phyloP scores from a whole-genome alignment of 92 coral and sea anemone species.

The Epizoanthus ramosus region DNA sequence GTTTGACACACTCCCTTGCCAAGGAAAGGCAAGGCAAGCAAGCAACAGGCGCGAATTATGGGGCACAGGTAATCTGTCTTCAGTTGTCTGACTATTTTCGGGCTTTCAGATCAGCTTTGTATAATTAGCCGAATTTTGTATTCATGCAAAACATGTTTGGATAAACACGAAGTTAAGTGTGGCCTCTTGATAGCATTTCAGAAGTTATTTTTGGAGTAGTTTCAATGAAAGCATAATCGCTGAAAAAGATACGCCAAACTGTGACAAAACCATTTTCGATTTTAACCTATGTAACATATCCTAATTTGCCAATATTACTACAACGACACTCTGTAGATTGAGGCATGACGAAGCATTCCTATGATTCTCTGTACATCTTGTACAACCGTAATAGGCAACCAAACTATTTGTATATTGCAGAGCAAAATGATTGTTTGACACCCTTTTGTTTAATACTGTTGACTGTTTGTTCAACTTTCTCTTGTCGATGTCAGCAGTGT shows the following conservation, averaged over 20 bases:
- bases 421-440: background rate
- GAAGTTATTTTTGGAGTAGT: constrained; percentile 5
- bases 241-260: background rate
- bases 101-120: background rate
- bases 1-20: no score
- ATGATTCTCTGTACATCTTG: background rate
- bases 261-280: background rate
- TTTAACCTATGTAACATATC: background rate
- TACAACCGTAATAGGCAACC: background rate
- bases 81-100: background rate
- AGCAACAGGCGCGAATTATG: no score
- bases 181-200: constrained; percentile 4
- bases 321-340: background rate
- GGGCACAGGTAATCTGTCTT: no score
- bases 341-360: background rate
- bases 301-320: background rate
- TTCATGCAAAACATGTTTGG: constrained; percentile 28
- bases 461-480: background rate
- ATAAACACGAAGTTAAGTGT: constrained; percentile 8
- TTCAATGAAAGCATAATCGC: background rate
- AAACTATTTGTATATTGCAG: background rate
- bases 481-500: no score
- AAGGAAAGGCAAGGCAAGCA: no score
- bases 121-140: constrained; percentile 7
- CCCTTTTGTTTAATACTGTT: background rate